A percentile compares a stretch with the other conserved stretches of the same genome.
Conservation (phyloP, 2,888 invertebrate species). For the Cerastis rubricosa region DNA sequence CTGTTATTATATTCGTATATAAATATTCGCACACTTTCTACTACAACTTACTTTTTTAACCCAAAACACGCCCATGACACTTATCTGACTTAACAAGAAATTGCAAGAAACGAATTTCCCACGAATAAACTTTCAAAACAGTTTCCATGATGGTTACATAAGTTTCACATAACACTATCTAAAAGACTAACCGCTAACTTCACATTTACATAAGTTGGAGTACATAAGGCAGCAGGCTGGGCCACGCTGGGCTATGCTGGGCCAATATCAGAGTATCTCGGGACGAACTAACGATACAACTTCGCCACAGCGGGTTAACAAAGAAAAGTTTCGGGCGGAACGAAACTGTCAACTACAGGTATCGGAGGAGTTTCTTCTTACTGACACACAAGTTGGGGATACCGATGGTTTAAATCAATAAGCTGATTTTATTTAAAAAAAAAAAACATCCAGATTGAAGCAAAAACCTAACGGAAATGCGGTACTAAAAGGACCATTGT, state of each 20-base stretch:
- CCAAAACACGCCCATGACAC: neutral
- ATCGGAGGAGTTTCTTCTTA: constrained; percentile 69
- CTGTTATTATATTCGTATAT: neutral
- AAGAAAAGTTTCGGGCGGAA: constrained; percentile 83
- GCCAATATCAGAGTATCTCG: constrained; percentile 67
- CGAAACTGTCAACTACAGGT: constrained; percentile 85
- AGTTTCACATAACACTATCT: constrained; percentile 22
- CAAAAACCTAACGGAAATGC: neutral
- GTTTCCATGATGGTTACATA: neutral
- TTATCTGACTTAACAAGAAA: neutral
- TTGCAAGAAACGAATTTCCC: neutral
- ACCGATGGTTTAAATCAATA: constrained; percentile 10
- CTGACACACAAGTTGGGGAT: constrained; percentile 60
- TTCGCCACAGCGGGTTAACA: constrained; percentile 77
- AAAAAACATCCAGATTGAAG: too few relatives aligned
- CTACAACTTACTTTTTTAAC: neutral
- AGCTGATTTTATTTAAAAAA: too few relatives aligned
- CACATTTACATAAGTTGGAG: constrained; percentile 49
- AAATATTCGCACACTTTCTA: too few relatives aligned
- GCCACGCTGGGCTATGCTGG: constrained; percentile 49
- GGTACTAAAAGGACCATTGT: too few relatives aligned
- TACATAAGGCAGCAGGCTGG: constrained; percentile 42
- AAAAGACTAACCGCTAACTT: constrained; percentile 41
- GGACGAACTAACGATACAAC: constrained; percentile 78
- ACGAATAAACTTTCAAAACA: neutral